Percentiles rank a stretch among this genome's conserved stretches.
These are phyloP conservation scores for Ditula angustiorana DNA, from an alignment of 2,888 invertebrate genomes.

Conservation along the genomic window DNA sequence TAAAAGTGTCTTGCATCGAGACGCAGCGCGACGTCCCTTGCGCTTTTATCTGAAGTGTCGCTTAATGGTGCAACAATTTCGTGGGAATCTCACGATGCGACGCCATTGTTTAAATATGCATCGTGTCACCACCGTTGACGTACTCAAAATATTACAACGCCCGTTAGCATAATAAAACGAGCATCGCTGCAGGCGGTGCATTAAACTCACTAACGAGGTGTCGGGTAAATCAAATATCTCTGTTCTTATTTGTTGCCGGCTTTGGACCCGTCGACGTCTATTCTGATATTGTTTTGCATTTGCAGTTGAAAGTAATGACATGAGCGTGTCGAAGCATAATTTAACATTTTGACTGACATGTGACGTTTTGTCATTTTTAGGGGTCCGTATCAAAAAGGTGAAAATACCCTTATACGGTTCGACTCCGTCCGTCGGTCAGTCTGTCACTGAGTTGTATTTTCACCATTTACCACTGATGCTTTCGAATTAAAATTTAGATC, in stretches of 20 bases:
- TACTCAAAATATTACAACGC: conserved; percentile 79
- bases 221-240: conserved; percentile 61
- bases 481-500: too few species aligned
- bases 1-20: conserved; percentile 41
- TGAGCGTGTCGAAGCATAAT: not conserved
- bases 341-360: not conserved
- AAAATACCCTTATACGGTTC: too few species aligned
- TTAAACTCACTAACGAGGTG: conserved; percentile 58
- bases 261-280: conserved; percentile 18
- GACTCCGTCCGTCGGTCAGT: too few species aligned
- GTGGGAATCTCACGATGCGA: conserved; percentile 58
- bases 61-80: conserved; percentile 70
- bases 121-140: conserved; percentile 61
- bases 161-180: conserved; percentile 76
- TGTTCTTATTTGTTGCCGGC: conserved; percentile 48
- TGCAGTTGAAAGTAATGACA: not conserved
- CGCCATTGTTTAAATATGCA: conserved; percentile 57
- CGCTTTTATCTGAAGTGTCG: conserved; percentile 60
- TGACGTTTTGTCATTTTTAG: not conserved
- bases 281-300: not conserved
- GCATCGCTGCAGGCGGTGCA: conserved; percentile 41
- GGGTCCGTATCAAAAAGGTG: too few species aligned
- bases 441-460: too few species aligned
- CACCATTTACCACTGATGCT: too few species aligned
- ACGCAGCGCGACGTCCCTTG: conserved; percentile 46